Base-by-base conservation (phyloP, 1,140 invertebrate genomes). In the Drosophila pachea region DNA sequence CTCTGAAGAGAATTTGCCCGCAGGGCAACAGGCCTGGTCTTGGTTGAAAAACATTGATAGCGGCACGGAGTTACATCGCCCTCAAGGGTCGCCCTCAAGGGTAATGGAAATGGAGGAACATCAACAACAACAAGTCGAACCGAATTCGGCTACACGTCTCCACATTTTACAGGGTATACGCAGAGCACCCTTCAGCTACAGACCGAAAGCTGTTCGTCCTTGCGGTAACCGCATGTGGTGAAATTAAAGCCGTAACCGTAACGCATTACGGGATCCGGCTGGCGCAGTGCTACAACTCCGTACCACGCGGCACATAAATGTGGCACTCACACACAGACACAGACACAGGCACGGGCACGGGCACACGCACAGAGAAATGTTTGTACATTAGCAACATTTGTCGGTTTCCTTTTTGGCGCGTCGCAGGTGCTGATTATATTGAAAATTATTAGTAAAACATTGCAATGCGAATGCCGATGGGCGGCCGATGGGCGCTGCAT, bases 321-420 rank as follows among this genome's bases (percentile, higher is more conserved):
- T 60, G 63, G 45, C 54, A 71, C 54, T 0, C 7, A 9, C 48
- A 14, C 31, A 35, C 31, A 33, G 7, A 31, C 11, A 49, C 29
- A 31, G 3, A 45, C 7, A 45, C 43, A 8, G 8, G 31, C 45
- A 49, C 40, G 6, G n/a, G 2, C 40, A 14, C 38, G 12, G 4
- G 12, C n/a, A 42, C n/a, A 42, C 40, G 0, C 4, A 1, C 33
- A 35, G 33, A 47, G 63, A 84, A 84, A 84, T 78, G 76, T 78
- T 84, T 78, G 65, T 84, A 84, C 81, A 84, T 84, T 84, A 84
- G 81, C 69, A 84, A 69, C 79, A 84, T 84, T 84, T 83, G 78
- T 50, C 48, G 47, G 32, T 43, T 52, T 49, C 42, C 38, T 54
- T 33, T 31, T 2, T 31, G 22, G 43, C 40, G 50, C 70, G 76